Evolutionary conservation across 2,113 vertebrate species (phyloP).

Genomic region (Eretmochelys imbricata): DNA sequence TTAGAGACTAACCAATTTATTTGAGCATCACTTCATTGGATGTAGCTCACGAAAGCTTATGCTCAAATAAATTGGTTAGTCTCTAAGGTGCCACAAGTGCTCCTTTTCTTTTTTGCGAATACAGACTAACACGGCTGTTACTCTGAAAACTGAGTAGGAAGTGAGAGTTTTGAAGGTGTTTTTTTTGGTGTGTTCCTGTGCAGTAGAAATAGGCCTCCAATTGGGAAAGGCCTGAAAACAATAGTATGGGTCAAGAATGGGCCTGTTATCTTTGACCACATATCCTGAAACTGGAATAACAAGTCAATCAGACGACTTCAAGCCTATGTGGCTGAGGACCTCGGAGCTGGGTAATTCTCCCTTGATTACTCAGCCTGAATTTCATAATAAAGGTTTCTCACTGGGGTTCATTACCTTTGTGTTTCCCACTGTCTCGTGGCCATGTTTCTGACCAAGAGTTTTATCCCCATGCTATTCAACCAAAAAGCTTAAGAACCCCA

Average conservation of each 20-base stretch:
- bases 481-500: background rate
- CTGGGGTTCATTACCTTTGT: fast-evolving
- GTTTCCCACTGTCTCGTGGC: background rate
- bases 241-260: background rate
- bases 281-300: background rate
- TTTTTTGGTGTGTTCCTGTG: background rate
- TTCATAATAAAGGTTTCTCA: background rate
- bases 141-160: background rate
- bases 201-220: fast-evolving
- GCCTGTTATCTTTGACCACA: fast-evolving
- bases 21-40: too few relatives aligned
- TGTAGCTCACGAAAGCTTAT: too few relatives aligned
- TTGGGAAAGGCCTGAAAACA: background rate
- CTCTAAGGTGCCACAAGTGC: too few relatives aligned
- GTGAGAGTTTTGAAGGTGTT: background rate
- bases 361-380: background rate
- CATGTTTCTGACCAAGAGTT: background rate
- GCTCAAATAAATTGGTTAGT: too few relatives aligned
- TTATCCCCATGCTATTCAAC: background rate
- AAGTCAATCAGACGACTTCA: background rate
- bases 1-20: too few relatives aligned
- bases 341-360: background rate
- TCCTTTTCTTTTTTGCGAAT: too few relatives aligned
- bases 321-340: background rate
- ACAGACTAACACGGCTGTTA: too few relatives aligned